phyloP scores from a whole-genome alignment of 2,113 vertebrate species.

The Lagopus muta region DNA sequence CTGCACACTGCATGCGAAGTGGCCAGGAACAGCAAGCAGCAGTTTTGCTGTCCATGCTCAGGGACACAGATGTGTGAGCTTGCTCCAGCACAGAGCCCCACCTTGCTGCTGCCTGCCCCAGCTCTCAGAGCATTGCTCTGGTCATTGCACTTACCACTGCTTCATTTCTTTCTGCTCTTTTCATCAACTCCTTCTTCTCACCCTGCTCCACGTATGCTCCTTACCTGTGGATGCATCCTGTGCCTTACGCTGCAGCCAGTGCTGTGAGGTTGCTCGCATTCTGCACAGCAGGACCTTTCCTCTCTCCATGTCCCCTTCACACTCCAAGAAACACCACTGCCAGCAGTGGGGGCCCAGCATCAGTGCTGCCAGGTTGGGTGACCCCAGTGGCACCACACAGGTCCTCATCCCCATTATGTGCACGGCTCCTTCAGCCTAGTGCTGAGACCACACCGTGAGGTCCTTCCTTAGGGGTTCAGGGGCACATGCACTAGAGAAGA shows the following conservation, averaged over 20 bases:
- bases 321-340: background rate
- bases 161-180: accelerated
- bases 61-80: background rate
- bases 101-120: background rate
- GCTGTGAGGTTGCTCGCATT: background rate
- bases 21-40: background rate
- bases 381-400: background rate
- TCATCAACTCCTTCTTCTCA: background rate
- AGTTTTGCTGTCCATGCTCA: accelerated
- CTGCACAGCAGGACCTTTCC: background rate
- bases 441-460: accelerated
- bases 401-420: background rate
- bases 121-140: background rate
- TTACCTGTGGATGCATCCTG: accelerated
- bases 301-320: background rate
- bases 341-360: accelerated
- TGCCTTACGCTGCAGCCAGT: background rate
- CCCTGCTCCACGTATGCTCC: background rate
- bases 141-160: background rate
- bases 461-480: accelerated
- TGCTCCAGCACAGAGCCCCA: background rate
- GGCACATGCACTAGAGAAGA: background rate
- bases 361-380: accelerated
- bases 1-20: accelerated
- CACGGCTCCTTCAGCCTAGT: background rate